Conservation (phyloP, 2,797 vertebrate species). For the Onychomys arenicola region DNA sequence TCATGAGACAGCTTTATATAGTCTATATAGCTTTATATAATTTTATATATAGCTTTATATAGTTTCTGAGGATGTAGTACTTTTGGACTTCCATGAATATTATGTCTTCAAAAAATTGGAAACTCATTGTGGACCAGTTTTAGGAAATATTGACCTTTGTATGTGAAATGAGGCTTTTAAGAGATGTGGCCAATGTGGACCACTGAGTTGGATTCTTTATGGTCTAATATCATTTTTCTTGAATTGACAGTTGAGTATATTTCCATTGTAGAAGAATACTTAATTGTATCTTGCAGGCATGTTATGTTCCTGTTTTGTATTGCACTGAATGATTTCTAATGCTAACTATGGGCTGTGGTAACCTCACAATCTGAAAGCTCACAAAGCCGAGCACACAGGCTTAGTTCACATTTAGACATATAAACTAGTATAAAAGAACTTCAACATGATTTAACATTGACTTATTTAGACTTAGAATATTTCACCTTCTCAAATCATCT, state of each 20-base stretch:
- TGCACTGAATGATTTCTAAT: neutral
- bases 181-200: neutral
- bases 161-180: neutral
- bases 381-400: neutral
- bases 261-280: neutral
- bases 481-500: neutral
- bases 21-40: neutral
- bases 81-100: neutral
- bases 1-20: neutral
- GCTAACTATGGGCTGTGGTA: too few relatives aligned
- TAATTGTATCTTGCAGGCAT: neutral
- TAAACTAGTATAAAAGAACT: neutral
- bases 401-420: neutral
- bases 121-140: neutral
- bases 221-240: neutral
- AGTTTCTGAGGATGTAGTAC: neutral
- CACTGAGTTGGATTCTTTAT: neutral
- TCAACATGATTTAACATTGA: neutral
- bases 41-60: neutral
- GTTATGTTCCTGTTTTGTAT: neutral
- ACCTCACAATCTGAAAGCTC: neutral
- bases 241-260: neutral
- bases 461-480: constrained; percentile 28
- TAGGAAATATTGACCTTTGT: neutral
- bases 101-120: neutral